A percentile compares a stretch with the other conserved stretches of the same genome.
These are phyloP conservation scores for Miltochrista miniata DNA, from an alignment of 2,888 invertebrate species.

Conservation along the genomic window DNA sequence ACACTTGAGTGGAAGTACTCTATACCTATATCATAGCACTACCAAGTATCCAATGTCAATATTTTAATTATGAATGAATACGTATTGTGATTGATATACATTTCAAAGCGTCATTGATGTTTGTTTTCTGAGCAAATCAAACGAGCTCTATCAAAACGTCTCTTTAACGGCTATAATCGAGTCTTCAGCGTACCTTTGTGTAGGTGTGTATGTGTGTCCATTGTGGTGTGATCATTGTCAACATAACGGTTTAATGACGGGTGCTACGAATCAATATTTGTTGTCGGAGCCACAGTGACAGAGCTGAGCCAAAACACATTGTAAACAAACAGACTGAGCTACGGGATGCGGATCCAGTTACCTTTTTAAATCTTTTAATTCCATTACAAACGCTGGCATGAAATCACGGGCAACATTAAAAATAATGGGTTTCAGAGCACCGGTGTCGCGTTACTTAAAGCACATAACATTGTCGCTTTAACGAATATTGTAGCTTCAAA, in stretches of 20 bases:
- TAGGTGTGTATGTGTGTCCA: slow-evolving; percentile 9
- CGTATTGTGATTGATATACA: background rate
- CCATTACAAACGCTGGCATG: slow-evolving; percentile 17
- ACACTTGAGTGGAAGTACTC: slow-evolving; percentile 7
- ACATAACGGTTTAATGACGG: slow-evolving; percentile 40
- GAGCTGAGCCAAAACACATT: slow-evolving; percentile 8
- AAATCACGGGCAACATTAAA: slow-evolving; percentile 25
- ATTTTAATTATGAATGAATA: slow-evolving; percentile 16
- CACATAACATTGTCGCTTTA: slow-evolving; percentile 23
- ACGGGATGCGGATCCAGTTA: slow-evolving; percentile 27
- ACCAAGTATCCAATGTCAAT: background rate
- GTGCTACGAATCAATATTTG: slow-evolving; percentile 46
- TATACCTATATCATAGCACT: slow-evolving; percentile 17
- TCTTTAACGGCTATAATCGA: slow-evolving; percentile 10
- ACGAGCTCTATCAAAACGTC: slow-evolving; percentile 21
- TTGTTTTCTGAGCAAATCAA: slow-evolving; percentile 29
- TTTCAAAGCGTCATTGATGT: slow-evolving; percentile 7
- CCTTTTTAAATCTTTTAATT: slow-evolving; percentile 28
- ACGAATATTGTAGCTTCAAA: slow-evolving; percentile 29
- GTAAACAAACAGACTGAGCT: slow-evolving; percentile 25
- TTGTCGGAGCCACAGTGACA: slow-evolving; percentile 31
- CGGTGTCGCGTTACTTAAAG: slow-evolving; percentile 28
- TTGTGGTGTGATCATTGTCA: slow-evolving; percentile 25
- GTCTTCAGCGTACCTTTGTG: slow-evolving; percentile 5
- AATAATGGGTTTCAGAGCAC: slow-evolving; percentile 19